Conservation (phyloP, 2,113 vertebrate genomes). For the Brachionichthys hirsutus region DNA sequence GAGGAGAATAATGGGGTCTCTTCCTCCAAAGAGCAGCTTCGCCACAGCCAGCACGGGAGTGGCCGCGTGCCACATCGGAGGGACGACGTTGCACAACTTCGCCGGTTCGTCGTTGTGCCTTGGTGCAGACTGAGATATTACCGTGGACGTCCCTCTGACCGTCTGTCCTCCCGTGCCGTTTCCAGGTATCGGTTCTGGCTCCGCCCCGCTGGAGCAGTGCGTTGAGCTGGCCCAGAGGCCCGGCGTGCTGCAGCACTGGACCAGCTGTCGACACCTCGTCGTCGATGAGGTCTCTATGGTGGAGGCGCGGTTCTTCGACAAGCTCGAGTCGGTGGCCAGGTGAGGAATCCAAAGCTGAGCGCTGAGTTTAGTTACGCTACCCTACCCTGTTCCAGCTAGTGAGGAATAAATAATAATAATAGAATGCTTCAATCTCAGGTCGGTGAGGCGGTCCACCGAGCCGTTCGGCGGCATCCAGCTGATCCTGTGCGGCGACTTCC, state of each 20-base stretch:
- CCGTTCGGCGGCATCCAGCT: constrained; percentile 97
- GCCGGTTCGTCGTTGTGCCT: constrained; percentile 78
- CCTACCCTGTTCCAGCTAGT: too few species aligned
- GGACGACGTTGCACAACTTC: constrained; percentile 91
- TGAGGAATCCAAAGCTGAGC: constrained; percentile 46
- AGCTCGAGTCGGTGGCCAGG: constrained; percentile 92
- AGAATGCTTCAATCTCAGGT: constrained; percentile 71
- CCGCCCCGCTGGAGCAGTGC: constrained; percentile 87
- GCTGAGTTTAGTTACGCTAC: too few species aligned
- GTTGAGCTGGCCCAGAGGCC: constrained; percentile 88
- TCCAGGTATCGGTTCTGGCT: constrained; percentile 90
- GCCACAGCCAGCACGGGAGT: constrained; percentile 95
- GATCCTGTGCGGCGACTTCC: constrained; percentile 93
- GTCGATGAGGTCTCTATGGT: constrained; percentile 98
- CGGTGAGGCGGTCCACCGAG: constrained; percentile 83
- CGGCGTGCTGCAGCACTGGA: constrained; percentile 88
- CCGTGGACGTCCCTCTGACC: too few species aligned
- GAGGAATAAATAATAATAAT: too few species aligned
- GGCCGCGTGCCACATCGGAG: constrained; percentile 93
- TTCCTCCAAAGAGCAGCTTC: constrained; percentile 90
- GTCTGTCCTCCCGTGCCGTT: too few species aligned
- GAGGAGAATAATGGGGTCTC: constrained; percentile 90
- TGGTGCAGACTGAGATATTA: neutral
- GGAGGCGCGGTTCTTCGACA: constrained; percentile 93
- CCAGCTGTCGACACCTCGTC: constrained; percentile 87